Conservation (phyloP, 2,113 vertebrate genomes). For the Microtus oregoni region DNA sequence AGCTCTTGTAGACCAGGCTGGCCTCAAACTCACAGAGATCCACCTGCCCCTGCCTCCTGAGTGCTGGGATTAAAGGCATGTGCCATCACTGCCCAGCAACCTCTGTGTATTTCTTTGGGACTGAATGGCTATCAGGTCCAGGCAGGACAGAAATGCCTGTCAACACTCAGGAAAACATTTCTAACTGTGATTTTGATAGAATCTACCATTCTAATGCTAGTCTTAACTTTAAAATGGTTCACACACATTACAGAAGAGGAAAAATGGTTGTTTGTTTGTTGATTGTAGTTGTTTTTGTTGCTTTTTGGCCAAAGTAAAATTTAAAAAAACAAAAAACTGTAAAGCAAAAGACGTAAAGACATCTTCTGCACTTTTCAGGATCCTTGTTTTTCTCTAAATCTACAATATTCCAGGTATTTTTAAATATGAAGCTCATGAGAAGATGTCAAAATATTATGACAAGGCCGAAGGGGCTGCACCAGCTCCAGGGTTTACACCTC, state of each 20-base stretch:
- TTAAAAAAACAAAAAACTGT: neutral
- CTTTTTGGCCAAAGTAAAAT: constrained; percentile 8
- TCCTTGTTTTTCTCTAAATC: constrained; percentile 59
- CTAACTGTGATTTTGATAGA: constrained; percentile 35
- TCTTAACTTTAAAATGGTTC: neutral
- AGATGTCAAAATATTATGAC: constrained; percentile 79
- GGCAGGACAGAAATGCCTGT: too few species aligned
- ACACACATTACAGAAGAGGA: neutral
- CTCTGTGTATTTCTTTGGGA: too few species aligned
- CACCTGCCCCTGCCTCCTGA: too few species aligned
- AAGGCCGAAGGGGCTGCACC: constrained; percentile 63
- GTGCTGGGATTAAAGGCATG: too few species aligned
- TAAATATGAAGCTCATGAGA: constrained; percentile 41
- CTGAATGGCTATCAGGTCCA: too few species aligned
- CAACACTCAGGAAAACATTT: neutral
- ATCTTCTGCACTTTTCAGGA: neutral
- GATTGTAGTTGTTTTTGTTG: neutral
- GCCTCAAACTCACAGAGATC: too few species aligned
- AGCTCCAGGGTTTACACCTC: constrained; percentile 65
- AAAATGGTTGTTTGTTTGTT: neutral
- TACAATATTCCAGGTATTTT: constrained; percentile 54
- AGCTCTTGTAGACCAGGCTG: too few species aligned
- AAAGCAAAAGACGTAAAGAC: constrained; percentile 36
- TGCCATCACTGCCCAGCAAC: too few species aligned
- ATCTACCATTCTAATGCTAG: neutral